phyloP scores from a whole-genome alignment of 2,888 invertebrate genomes.

The Parnassius mnemosyne region DNA sequence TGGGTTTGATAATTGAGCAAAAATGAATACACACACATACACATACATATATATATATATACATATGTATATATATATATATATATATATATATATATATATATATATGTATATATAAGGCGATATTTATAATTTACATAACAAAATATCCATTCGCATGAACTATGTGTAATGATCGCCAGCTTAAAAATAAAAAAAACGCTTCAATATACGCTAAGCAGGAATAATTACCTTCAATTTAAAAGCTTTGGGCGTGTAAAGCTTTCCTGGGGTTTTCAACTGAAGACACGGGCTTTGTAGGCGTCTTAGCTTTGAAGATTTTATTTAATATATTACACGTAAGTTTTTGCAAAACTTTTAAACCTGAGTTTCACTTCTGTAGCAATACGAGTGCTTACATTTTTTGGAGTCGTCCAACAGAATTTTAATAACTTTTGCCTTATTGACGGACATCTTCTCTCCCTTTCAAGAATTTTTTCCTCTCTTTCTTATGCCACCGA shows the following conservation, averaged over 20 bases:
- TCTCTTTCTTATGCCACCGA: constrained; percentile 40
- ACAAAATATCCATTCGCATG: constrained; percentile 30
- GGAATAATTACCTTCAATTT: constrained; percentile 12
- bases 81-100: no score
- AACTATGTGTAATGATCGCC: constrained; percentile 28
- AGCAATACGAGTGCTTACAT: neutral
- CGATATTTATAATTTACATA: constrained; percentile 17
- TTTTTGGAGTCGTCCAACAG: neutral
- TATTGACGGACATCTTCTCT: constrained; percentile 30
- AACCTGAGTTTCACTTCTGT: neutral
- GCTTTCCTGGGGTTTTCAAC: neutral
- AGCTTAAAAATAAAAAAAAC: constrained; percentile 27
- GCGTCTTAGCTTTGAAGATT: neutral
- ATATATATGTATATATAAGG: constrained; percentile 20
- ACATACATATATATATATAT: no score
- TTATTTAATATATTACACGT: neutral
- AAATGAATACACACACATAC: no score
- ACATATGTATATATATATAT: neutral
- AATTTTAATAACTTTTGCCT: neutral
- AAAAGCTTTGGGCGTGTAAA: constrained; percentile 11
- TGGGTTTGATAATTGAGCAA: no score
- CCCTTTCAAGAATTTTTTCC: constrained; percentile 33
- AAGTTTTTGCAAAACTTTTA: constrained; percentile 1
- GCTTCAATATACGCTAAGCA: constrained; percentile 34
- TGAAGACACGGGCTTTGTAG: neutral